Conservation (phyloP, 2,888 invertebrate genomes). For the Pseudococcus jackbeardsleyi region DNA sequence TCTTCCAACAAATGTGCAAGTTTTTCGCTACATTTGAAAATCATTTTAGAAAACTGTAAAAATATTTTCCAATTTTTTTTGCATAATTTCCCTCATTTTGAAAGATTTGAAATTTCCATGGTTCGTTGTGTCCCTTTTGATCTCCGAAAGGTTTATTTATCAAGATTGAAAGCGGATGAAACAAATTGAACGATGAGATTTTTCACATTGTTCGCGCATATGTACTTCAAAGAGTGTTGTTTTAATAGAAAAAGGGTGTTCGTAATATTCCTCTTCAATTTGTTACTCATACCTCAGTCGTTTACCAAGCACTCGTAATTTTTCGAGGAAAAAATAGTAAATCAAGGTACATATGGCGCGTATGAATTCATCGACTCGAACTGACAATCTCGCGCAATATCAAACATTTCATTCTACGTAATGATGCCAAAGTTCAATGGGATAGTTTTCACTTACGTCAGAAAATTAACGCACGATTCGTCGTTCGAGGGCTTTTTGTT, state of each 20-base stretch:
- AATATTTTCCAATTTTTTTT: too few species aligned
- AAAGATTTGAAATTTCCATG: too few species aligned
- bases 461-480: neutral
- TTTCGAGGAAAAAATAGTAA: neutral
- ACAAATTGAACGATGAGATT: neutral
- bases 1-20: too few species aligned
- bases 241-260: neutral
- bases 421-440: neutral
- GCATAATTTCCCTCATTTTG: too few species aligned
- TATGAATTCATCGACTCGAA: neutral
- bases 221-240: neutral
- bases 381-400: neutral
- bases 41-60: too few species aligned
- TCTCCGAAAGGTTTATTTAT: neutral
- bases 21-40: too few species aligned
- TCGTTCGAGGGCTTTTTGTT: constrained; percentile 1
- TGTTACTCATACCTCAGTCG: neutral
- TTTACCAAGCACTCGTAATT: neutral
- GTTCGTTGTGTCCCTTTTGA: neutral
- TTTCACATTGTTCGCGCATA: neutral
- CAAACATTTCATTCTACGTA: constrained; percentile 1
- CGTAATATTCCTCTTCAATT: neutral
- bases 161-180: constrained; percentile 7
- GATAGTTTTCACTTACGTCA: constrained; percentile 19
- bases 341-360: neutral